Percentiles rank a stretch among this genome's conserved stretches.
Evolutionary conservation across 2,113 vertebrate genomes (phyloP).

Genomic region (Xenus cinereus): DNA sequence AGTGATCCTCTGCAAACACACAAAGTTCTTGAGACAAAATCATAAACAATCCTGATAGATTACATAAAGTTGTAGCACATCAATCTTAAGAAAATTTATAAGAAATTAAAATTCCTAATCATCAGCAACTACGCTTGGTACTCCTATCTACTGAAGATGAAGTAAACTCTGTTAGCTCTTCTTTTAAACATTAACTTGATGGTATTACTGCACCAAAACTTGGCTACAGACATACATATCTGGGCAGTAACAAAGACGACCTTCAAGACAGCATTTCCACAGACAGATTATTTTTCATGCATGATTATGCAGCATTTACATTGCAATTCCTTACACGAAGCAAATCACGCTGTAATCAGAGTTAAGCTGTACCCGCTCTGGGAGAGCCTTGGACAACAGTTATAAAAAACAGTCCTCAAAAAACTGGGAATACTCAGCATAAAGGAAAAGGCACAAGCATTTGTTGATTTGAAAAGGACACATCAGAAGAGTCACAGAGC

Average conservation of each 20-base stretch:
- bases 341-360: neutral
- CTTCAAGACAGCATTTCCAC: neutral
- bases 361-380: neutral
- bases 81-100: constrained; percentile 56
- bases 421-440: neutral
- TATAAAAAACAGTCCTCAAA: neutral
- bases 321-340: neutral
- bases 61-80: constrained; percentile 64
- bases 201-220: neutral
- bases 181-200: constrained; percentile 54
- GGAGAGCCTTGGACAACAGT: neutral
- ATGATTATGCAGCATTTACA: neutral
- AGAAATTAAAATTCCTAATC: constrained; percentile 67
- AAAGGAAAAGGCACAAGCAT: neutral
- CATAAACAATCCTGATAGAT: constrained; percentile 65
- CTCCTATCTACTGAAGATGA: constrained; percentile 44
- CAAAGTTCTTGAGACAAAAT: constrained; percentile 36
- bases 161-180: constrained; percentile 61
- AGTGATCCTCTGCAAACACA: constrained; percentile 61
- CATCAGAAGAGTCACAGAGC: neutral
- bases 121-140: constrained; percentile 55
- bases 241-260: neutral
- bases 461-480: neutral
- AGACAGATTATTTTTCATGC: neutral
- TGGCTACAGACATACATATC: neutral